These are phyloP conservation scores for Microhierax caerulescens DNA, from an alignment of 2,797 vertebrate genomes.

Conservation along the genomic window DNA sequence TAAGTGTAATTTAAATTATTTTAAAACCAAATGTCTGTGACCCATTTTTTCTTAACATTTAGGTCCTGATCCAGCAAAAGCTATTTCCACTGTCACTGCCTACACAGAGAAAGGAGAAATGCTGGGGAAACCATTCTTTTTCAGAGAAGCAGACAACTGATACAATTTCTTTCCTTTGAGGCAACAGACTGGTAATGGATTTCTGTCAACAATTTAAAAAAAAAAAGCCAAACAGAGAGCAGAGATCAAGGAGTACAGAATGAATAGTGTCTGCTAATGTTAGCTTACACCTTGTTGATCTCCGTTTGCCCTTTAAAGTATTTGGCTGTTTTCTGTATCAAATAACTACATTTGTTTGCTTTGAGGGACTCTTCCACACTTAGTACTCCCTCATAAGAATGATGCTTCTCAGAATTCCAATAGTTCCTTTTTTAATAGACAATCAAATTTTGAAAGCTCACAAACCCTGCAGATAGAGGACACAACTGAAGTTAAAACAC, in stretches of 20 bases:
- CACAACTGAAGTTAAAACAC: background rate
- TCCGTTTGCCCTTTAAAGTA: background rate
- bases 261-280: background rate
- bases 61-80: background rate
- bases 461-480: background rate
- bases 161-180: background rate
- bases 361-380: background rate
- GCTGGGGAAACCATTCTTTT: background rate
- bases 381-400: background rate
- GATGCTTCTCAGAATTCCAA: background rate
- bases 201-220: background rate
- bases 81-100: background rate
- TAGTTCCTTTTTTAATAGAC: background rate
- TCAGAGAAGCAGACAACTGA: background rate
- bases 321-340: background rate
- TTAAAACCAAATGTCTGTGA: background rate
- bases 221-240: background rate
- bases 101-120: background rate
- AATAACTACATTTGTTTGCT: background rate
- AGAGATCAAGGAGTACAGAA: background rate
- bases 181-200: background rate
- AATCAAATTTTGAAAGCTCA: background rate
- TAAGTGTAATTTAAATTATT: background rate
- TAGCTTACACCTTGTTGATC: background rate
- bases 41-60: background rate